Evolutionary conservation across 1,140 invertebrate species (phyloP), one percentile per base, ranked within the genome.

Genomic region (Zaprionus lachaisei): DNA sequence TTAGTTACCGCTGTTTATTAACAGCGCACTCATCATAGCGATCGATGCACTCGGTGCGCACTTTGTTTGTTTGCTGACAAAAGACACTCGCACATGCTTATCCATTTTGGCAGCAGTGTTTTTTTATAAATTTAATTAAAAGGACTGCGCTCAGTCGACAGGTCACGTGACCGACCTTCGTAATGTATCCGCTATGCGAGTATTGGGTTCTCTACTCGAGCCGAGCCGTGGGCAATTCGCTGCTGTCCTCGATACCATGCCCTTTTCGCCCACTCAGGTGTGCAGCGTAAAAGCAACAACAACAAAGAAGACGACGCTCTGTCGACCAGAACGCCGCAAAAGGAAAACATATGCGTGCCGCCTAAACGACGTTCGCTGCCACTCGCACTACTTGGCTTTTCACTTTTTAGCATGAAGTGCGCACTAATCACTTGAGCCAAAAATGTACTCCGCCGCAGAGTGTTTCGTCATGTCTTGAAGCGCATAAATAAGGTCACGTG

Each of bases 81-180:
- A 90, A 90, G 86, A 76, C 85, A 68, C 73, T 85, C 86, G 79
- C 72, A 57, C 57, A 77, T 70, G 62, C 49, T 72, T 72, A 77
- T 79, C 65, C 41, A 79, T 41, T 67, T 72, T 55, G 72, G 47
- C 51, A 57, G 72, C 66, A 57, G 60, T 92, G 91, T 90, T 86
- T 87, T 92, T 91, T 92, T 91, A 92, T 87, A 57, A 87, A 92
- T 79, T 92, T 92, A 92, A 92, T 92, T 87, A 92, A 91, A 91
- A 92, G 68, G 83, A 91, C 79, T 76, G 81, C 74, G 73, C 68
- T 84, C 71, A 79, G 31, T 2, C 31, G 9, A 11, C 31, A 34
- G 79, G 78, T 75, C 91, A 92, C 91, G 91, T 92, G 91, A 72
- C 91, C 81, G 49, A 74, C 60, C 69, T 63, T 69, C 79, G 91